Percentiles rank a stretch among this genome's conserved stretches.
phyloP scores from a whole-genome alignment of 2,888 invertebrate genomes.

The Pseudoips prasinana region DNA sequence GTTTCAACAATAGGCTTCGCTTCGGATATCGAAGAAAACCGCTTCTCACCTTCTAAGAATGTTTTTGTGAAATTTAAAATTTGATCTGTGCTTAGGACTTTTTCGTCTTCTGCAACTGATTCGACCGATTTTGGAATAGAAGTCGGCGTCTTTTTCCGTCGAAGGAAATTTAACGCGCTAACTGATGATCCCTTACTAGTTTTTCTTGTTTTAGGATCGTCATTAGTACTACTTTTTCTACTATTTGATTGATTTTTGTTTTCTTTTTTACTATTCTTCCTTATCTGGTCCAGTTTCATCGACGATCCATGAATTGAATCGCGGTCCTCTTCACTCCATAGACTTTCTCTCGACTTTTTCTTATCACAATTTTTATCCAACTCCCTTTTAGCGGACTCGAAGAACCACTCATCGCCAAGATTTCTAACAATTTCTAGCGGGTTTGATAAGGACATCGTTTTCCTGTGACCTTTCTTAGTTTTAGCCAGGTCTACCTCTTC shows the following conservation, averaged over 20 bases:
- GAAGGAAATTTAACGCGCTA: constrained; percentile 66
- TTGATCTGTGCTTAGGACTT: constrained; percentile 53
- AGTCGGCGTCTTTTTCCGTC: constrained; percentile 69
- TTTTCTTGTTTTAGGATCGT: constrained; percentile 64
- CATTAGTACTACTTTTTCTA: constrained; percentile 59
- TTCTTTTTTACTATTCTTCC: constrained; percentile 70
- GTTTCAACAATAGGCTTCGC: constrained; percentile 53
- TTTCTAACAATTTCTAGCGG: constrained; percentile 72
- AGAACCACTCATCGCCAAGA: constrained; percentile 74
- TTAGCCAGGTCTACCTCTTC: constrained; percentile 63
- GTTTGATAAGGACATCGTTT: constrained; percentile 76
- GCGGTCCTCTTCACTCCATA: constrained; percentile 76
- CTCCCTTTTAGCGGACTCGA: constrained; percentile 64
- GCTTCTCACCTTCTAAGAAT: constrained; percentile 70
- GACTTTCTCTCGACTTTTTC: constrained; percentile 72
- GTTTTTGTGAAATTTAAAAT: constrained; percentile 62
- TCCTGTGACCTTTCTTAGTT: constrained; percentile 68
- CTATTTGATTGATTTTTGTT: constrained; percentile 54
- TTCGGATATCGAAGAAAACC: constrained; percentile 51
- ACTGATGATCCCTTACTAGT: constrained; percentile 72
- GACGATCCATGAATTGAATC: constrained; percentile 68
- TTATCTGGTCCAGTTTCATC: constrained; percentile 59
- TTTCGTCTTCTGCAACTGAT: constrained; percentile 63
- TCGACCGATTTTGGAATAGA: constrained; percentile 62
- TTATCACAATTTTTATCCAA: constrained; percentile 64